These are phyloP conservation scores for Hesperia comma DNA, from an alignment of 2,888 invertebrate species.

Conservation along the genomic window DNA sequence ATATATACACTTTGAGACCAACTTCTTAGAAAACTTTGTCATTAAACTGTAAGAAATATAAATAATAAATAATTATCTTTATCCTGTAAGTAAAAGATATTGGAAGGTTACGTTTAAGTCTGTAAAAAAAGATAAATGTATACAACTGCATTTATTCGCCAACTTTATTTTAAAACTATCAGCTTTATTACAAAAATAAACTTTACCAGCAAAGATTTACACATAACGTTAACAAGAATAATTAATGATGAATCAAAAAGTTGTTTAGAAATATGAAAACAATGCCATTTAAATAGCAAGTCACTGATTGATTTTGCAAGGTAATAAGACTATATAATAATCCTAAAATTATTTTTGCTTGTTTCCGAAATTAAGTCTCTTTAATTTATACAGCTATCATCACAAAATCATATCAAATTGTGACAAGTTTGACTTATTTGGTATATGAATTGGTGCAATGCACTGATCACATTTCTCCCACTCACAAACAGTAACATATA, in stretches of 20 bases:
- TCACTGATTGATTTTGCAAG: no score
- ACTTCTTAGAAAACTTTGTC: conserved; percentile 97
- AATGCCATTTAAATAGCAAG: no score
- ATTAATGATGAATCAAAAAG: background rate
- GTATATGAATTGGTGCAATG: no score
- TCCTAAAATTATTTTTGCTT: no score
- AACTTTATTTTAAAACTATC: background rate
- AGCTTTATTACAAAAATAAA: background rate
- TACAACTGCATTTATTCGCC: background rate
- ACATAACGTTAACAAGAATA: background rate
- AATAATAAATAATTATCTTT: conserved; percentile 14
- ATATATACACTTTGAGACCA: conserved; percentile 97
- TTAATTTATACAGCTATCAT: no score
- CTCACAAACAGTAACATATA: no score
- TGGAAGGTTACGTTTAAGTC: background rate
- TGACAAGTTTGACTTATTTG: no score
- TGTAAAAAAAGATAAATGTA: background rate
- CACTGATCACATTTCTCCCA: no score
- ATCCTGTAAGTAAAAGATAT: background rate
- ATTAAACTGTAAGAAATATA: conserved; percentile 89
- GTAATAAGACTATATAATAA: no score
- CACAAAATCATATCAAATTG: no score
- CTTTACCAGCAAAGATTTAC: background rate
- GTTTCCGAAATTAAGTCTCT: no score
- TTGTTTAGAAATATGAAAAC: background rate